phyloP scores from a whole-genome alignment of 2,888 invertebrate genomes.

The Drosophila falleni region DNA sequence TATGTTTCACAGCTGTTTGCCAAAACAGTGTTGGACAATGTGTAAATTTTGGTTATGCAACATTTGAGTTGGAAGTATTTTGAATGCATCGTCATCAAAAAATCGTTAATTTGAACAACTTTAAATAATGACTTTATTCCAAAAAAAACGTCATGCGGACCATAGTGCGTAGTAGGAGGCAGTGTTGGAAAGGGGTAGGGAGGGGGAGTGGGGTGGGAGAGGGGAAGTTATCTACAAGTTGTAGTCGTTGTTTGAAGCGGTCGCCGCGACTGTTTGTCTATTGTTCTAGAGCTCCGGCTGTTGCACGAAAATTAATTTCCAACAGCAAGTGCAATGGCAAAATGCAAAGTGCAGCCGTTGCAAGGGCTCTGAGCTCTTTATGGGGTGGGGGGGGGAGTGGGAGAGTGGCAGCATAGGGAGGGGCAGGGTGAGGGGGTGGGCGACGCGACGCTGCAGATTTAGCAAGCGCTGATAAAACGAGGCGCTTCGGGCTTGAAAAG shows the following conservation, averaged over 20 bases:
- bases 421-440: neutral
- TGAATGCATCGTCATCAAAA: too few species aligned
- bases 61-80: too few species aligned
- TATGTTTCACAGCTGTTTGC: too few species aligned
- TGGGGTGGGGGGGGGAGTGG: neutral
- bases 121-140: too few species aligned
- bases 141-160: too few species aligned
- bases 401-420: neutral
- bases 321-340: constrained; percentile 75
- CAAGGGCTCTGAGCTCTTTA: neutral
- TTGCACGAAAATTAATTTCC: constrained; percentile 78
- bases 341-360: constrained; percentile 55
- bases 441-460: constrained; percentile 58
- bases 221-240: constrained; percentile 54
- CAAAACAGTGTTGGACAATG: too few species aligned
- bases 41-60: too few species aligned
- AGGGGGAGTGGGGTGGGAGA: too few species aligned
- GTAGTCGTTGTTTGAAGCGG: constrained; percentile 44
- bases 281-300: constrained; percentile 74
- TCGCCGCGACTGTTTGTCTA: constrained; percentile 68
- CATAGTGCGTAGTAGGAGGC: neutral
- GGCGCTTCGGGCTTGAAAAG: constrained; percentile 74
- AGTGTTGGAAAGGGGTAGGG: neutral
- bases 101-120: too few species aligned
- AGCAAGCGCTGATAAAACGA: constrained; percentile 74